Evolutionary conservation across 2,888 invertebrate genomes (phyloP).

Genomic region (Camptogramma bilineatum): DNA sequence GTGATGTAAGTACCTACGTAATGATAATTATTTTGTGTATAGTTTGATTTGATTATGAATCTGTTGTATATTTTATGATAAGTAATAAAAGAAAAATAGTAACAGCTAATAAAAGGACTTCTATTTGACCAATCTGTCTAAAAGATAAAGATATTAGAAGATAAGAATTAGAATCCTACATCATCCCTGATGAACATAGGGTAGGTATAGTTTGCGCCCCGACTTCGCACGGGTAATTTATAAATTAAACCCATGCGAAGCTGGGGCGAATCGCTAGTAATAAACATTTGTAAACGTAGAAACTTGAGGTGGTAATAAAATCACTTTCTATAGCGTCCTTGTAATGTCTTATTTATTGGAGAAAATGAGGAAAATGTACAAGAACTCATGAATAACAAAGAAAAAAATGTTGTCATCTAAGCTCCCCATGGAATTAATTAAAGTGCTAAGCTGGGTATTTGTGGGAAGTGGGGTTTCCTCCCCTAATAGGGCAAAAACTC

Average conservation of each 20-base stretch:
- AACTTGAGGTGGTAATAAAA: neutral
- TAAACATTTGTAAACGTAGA: too few species aligned
- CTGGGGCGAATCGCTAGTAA: too few species aligned
- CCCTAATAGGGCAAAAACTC: constrained; percentile 5
- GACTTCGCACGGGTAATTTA: too few species aligned
- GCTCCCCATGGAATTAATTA: constrained; percentile 33
- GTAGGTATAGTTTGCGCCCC: too few species aligned
- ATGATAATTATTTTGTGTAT: neutral
- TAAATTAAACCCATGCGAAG: too few species aligned
- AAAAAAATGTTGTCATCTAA: constrained; percentile 14
- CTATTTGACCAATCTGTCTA: too few species aligned
- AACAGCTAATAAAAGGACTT: too few species aligned
- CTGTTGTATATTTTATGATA: too few species aligned
- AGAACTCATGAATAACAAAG: constrained; percentile 13
- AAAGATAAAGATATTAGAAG: too few species aligned
- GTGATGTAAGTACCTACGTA: neutral
- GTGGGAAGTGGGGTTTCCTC: constrained; percentile 5
- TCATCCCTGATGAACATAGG: too few species aligned
- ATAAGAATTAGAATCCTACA: too few species aligned
- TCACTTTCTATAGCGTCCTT: neutral
- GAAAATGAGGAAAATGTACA: neutral
- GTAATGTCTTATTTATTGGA: neutral
- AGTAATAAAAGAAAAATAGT: too few species aligned
- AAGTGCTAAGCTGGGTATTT: constrained; percentile 18
- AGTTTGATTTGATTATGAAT: neutral